Base-by-base conservation (phyloP, 2,113 vertebrate genomes). In the Oceanites oceanicus region DNA sequence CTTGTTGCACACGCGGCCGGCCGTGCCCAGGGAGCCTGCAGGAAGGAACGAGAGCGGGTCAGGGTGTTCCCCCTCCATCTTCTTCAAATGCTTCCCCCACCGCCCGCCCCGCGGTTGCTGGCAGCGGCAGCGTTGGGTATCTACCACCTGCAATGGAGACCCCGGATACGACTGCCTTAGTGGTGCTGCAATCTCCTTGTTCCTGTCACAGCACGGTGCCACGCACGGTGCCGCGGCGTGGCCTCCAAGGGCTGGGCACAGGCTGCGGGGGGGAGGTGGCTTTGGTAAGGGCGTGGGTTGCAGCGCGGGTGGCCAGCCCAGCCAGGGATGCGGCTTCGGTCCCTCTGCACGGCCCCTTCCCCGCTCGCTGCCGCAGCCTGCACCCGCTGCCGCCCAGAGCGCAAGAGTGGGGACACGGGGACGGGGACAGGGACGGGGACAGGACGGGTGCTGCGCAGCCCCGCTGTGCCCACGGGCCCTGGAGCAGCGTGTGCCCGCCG, bases 21-120 rank as follows among this genome's bases (percentile, higher is more conserved):
- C 99, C 4, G 99, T 99, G 71, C 99, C 99, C 97, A 99, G 94
- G 42, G 99, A 99, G 83, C 99, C 99, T 99, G 97, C 3, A 4
- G 61, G 59, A 27, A 11, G 80, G 62, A 88, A 95, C 3, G 4
- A 70, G 45, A 73, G 68, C 3, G 0, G 7, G 67, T 96, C 80
- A 94, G 70, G 10, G 14, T 2, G 36, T 7, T 49, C 44, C 59
- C 25, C 1, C 61, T 42, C 22, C 13, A 0, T 2, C 4, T 0
- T 1, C 1, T 6, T 3, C 27, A 26, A 7, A 1, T 0, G 3
- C 21, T 21, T 10, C 27, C 59, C 10, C 40, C 4, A 1, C 26
- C 49, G 49, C 32, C 6, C 0, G 5, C 55, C 49, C 76, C 0
- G 1, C 20, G 1, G 36, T 7, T 17, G 50, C 9, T 58, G 1